phyloP scores from a whole-genome alignment of 2,888 invertebrate species.

The Tryphoninae sp. region DNA sequence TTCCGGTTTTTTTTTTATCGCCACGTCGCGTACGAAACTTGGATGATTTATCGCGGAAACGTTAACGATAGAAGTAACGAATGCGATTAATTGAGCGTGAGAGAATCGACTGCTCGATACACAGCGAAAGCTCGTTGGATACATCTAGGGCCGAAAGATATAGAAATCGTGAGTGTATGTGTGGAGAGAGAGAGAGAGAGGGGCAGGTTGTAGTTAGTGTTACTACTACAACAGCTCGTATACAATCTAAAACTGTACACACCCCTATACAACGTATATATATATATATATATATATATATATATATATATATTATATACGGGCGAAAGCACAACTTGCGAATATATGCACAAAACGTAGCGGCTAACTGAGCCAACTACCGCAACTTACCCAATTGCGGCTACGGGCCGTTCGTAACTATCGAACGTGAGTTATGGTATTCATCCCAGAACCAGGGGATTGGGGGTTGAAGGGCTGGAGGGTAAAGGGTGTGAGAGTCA shows the following conservation, averaged over 20 bases:
- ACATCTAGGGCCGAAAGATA: background rate
- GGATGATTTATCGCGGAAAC: constrained; percentile 15
- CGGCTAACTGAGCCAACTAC: constrained; percentile 66
- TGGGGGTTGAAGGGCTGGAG: background rate
- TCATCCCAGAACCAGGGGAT: constrained; percentile 46
- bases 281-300: constrained; percentile 1
- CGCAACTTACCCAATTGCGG: constrained; percentile 78
- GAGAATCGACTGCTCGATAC: constrained; percentile 22
- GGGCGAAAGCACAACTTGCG: constrained; percentile 48
- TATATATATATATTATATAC: background rate
- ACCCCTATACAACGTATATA: background rate
- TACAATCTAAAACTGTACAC: background rate
- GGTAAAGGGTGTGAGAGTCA: background rate
- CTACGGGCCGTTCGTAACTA: constrained; percentile 77
- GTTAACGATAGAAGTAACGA: constrained; percentile 22
- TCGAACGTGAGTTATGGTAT: constrained; percentile 79
- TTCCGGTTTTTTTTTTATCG: too few relatives aligned
- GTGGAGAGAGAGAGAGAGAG: background rate
- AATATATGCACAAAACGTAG: constrained; percentile 62
- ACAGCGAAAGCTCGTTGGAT: background rate
- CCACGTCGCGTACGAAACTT: constrained; percentile 8
- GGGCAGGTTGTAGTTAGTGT: constrained; percentile 15
- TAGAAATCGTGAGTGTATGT: background rate
- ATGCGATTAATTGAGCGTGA: constrained; percentile 41
- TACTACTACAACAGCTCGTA: constrained; percentile 20